phyloP scores from a whole-genome alignment of 1,140 invertebrate genomes.

The Melitaea cinxia region DNA sequence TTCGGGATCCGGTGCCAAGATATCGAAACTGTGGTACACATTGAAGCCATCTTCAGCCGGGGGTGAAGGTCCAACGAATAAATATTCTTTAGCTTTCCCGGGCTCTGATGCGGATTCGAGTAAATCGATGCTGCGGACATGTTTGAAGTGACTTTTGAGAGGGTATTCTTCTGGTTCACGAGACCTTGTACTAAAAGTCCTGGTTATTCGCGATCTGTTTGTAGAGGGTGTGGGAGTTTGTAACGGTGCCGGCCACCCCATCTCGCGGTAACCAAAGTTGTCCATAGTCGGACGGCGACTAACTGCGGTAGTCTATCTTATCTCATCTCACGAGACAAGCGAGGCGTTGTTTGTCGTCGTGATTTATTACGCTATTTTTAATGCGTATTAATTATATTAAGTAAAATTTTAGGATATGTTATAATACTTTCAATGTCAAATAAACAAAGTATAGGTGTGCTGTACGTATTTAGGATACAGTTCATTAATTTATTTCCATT shows the following conservation, averaged over 20 bases:
- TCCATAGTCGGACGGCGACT: slow-evolving; percentile 53
- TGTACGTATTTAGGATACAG: not conserved
- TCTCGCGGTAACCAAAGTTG: slow-evolving; percentile 78
- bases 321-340: slow-evolving; percentile 52
- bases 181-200: slow-evolving; percentile 55
- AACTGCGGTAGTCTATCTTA: slow-evolving; percentile 62
- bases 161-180: slow-evolving; percentile 70
- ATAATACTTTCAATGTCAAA: not conserved
- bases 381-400: slow-evolving; percentile 45
- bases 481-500: not conserved
- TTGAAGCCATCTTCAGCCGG: slow-evolving; percentile 84
- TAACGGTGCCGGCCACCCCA: slow-evolving; percentile 67
- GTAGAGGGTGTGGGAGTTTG: slow-evolving; percentile 54
- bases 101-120: slow-evolving; percentile 63
- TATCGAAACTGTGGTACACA: slow-evolving; percentile 84
- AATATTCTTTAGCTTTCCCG: slow-evolving; percentile 78
- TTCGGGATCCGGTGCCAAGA: slow-evolving; percentile 83
- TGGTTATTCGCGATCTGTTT: slow-evolving; percentile 49
- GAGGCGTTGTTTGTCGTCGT: slow-evolving; percentile 56
- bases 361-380: slow-evolving; percentile 73
- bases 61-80: slow-evolving; percentile 84
- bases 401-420: slow-evolving; percentile 18
- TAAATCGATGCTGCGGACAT: slow-evolving; percentile 67
- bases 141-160: slow-evolving; percentile 58
- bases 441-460: not conserved